phyloP scores from a whole-genome alignment of 2,888 invertebrate genomes.

The Ctena decussata region DNA sequence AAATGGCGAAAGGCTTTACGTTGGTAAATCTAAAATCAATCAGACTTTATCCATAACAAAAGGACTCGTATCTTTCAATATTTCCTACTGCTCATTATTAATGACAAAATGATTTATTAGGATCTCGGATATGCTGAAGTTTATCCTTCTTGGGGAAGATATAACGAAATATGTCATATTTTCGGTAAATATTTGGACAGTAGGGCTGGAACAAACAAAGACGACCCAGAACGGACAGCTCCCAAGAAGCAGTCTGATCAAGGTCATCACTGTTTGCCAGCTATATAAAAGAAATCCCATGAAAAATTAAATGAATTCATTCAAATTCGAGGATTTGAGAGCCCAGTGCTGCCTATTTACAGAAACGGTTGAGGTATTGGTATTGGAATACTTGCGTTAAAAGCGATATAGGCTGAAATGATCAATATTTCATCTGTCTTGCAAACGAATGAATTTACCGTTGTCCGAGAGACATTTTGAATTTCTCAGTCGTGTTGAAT shows the following conservation, averaged over 20 bases:
- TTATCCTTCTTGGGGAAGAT: slow-evolving; percentile 1
- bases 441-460: slow-evolving; percentile 3
- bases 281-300: too few relatives aligned
- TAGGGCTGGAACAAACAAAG: too few relatives aligned
- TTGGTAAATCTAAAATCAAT: slow-evolving; percentile 14
- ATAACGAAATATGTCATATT: too few relatives aligned
- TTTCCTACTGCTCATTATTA: neutral
- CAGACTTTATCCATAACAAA: neutral
- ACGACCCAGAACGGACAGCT: too few relatives aligned
- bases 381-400: too few relatives aligned
- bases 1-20: neutral
- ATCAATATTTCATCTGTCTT: slow-evolving; percentile 6
- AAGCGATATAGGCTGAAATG: neutral
- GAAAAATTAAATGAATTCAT: too few relatives aligned
- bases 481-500: neutral
- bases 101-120: slow-evolving; percentile 61
- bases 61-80: slow-evolving; percentile 3
- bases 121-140: slow-evolving; percentile 21
- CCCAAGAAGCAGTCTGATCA: too few relatives aligned
- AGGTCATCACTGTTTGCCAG: too few relatives aligned
- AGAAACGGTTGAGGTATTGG: too few relatives aligned
- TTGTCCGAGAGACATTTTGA: neutral
- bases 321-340: too few relatives aligned
- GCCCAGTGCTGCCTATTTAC: too few relatives aligned
- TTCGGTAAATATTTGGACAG: too few relatives aligned